Conservation (phyloP, 2,888 invertebrate genomes). For the Serripes groenlandicus region DNA sequence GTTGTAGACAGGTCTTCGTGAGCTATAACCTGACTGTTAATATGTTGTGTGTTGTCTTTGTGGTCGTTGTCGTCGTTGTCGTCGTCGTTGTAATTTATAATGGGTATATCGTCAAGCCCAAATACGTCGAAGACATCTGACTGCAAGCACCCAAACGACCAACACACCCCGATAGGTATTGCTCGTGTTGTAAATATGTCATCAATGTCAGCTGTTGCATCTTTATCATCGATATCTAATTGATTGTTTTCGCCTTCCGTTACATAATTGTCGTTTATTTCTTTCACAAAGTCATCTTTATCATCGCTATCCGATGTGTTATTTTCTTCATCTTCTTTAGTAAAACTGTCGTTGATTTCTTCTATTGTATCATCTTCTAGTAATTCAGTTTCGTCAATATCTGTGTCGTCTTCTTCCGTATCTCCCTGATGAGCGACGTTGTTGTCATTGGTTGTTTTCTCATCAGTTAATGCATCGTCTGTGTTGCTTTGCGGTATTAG, state of each 20-base stretch:
- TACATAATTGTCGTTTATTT: not conserved
- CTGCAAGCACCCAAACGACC: slow-evolving; percentile 44
- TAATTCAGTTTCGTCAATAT: slow-evolving; percentile 54
- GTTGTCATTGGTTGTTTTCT: not conserved
- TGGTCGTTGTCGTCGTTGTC: not conserved
- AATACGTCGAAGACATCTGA: slow-evolving; percentile 35
- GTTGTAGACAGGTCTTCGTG: too few relatives aligned
- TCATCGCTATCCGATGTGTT: too few relatives aligned
- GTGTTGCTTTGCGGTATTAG: not conserved
- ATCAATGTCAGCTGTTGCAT: not conserved
- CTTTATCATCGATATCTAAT: not conserved
- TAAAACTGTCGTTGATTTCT: not conserved
- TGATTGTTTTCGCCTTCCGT: not conserved
- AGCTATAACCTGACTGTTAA: too few relatives aligned
- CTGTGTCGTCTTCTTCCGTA: slow-evolving; percentile 27
- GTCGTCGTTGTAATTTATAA: too few relatives aligned
- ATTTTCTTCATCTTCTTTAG: not conserved
- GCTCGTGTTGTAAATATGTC: slow-evolving; percentile 1
- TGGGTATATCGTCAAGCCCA: not conserved
- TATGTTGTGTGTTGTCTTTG: not conserved
- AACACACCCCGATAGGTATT: slow-evolving; percentile 48
- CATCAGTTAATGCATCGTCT: not conserved
- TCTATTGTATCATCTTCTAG: slow-evolving; percentile 40
- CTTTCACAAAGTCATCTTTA: not conserved
- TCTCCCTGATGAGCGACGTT: not conserved